A percentile compares a stretch with the other conserved stretches of the same genome.
Evolutionary conservation across 2,888 invertebrate species (phyloP).

Genomic region (Quadroppia sp.): DNA sequence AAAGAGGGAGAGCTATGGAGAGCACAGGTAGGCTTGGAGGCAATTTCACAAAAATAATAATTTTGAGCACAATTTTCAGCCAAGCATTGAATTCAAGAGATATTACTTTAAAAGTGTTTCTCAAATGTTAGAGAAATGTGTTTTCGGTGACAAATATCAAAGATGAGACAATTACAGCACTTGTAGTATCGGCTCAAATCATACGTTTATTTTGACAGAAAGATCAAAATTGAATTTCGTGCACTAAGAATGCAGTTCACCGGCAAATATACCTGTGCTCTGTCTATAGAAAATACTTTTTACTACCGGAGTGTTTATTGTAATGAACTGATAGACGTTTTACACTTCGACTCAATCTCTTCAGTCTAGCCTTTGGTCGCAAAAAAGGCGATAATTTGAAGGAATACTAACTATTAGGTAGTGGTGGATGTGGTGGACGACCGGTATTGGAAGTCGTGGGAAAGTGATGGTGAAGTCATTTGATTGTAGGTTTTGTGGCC

Average conservation of each 20-base stretch:
- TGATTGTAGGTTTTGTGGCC: constrained; percentile 35
- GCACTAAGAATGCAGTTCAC: constrained; percentile 1
- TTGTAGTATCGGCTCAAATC: constrained; percentile 10
- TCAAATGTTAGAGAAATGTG: constrained; percentile 8
- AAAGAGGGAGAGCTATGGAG: constrained; percentile 14
- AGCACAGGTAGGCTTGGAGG: background rate
- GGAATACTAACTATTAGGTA: constrained; percentile 37
- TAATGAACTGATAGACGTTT: constrained; percentile 23
- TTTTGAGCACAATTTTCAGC: constrained; percentile 23
- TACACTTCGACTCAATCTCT: constrained; percentile 21
- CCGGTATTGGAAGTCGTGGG: constrained; percentile 34
- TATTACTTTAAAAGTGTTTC: constrained; percentile 6
- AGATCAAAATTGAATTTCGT: constrained; percentile 34
- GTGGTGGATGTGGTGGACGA: constrained; percentile 5
- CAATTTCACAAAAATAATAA: constrained; percentile 33
- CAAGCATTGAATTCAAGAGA: constrained; percentile 19
- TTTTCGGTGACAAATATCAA: constrained; percentile 34
- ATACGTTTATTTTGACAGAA: constrained; percentile 36
- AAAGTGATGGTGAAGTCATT: constrained; percentile 10
- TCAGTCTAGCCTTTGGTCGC: constrained; percentile 23
- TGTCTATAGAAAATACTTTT: background rate
- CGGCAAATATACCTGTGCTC: background rate
- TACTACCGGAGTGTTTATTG: background rate
- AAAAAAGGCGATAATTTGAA: constrained; percentile 36
- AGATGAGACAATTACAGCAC: constrained; percentile 32